Base-by-base conservation (phyloP, 2,113 vertebrate genomes). In the Fulmarus glacialis region DNA sequence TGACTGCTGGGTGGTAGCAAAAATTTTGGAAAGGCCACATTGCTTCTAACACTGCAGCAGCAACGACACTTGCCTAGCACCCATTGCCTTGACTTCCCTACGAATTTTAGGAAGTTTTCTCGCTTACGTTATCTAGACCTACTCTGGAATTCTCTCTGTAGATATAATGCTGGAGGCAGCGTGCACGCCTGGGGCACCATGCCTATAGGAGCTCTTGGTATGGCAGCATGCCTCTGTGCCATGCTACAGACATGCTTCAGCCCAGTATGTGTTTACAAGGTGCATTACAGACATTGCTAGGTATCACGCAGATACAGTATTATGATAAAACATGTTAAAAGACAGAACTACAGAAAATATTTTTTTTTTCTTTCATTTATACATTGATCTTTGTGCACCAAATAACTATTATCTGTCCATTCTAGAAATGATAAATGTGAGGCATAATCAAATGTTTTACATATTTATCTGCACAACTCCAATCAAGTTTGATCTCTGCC, bases 161-260 rank as follows among this genome's bases (percentile, higher is more conserved):
- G 66, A 30, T 38, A 38, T 4, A 29, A 12, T 5, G 14, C 38
- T 74, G 30, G 38, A 48, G 66, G 24, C 58, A 48, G 13, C 1
- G 0, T 2, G 23, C 21, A 15, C 0, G 8, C 19, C 24, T 24
- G 24, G 27, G 16, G 16, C 24, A 34, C 15, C 0, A 0, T 5
- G 27, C 27, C 36, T 20, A 3, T 1, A 36, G 53, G 20, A 88
- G 29, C 11, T 56, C 62, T 34, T 64, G 55, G 12, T 60, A 6
- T 19, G 14, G 45, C 38, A 80, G 34, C 0, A 0, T 1, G 5
- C 5, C n/a, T 68, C 55, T 10, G 32, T 34, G 52, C 42, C 12
- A 2, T 1, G 4, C 32, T 43, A 16, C 29, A 23, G 42, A 18
- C 9, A 30, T 0, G 0, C 30, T 43, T 56, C 26, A 68, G 68